These are phyloP conservation scores for Protaetia brevitarsis DNA, from an alignment of 1,140 invertebrate species.

Conservation along the genomic window DNA sequence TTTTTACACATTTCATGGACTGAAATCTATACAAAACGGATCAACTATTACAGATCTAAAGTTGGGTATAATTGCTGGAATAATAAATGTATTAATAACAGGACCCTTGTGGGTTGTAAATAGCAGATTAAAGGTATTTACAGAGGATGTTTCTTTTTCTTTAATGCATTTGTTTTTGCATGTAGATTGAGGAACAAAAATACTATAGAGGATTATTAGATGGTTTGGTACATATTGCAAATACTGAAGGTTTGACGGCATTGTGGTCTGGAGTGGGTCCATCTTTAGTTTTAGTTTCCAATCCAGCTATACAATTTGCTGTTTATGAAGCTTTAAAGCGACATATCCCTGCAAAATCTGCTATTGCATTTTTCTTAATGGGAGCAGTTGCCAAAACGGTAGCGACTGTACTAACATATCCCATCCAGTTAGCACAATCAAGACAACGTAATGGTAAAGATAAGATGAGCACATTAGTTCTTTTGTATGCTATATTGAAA, in stretches of 20 bases:
- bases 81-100: constrained; percentile 79
- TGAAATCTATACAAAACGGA: constrained; percentile 62
- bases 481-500: constrained; percentile 61
- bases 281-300: constrained; percentile 79
- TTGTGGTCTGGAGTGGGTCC: constrained; percentile 81
- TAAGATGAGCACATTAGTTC: constrained; percentile 50
- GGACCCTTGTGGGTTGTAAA: constrained; percentile 91
- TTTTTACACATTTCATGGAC: constrained; percentile 86
- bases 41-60: constrained; percentile 72
- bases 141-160: background rate
- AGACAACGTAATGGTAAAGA: constrained; percentile 62
- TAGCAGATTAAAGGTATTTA: constrained; percentile 73
- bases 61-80: constrained; percentile 75
- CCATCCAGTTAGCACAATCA: constrained; percentile 82
- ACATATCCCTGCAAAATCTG: constrained; percentile 47
- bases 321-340: constrained; percentile 83
- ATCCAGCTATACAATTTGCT: constrained; percentile 90
- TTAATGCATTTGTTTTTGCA: background rate
- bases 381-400: constrained; percentile 79
- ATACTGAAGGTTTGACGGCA: constrained; percentile 65
- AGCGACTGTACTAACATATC: constrained; percentile 82
- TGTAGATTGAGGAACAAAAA: constrained; percentile 43
- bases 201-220: constrained; percentile 51
- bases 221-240: constrained; percentile 66
- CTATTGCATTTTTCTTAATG: constrained; percentile 52